Percentiles rank a stretch among this genome's conserved stretches.
phyloP scores from a whole-genome alignment of 92 coral and sea anemone genomes.

The Diadumene lineata region DNA sequence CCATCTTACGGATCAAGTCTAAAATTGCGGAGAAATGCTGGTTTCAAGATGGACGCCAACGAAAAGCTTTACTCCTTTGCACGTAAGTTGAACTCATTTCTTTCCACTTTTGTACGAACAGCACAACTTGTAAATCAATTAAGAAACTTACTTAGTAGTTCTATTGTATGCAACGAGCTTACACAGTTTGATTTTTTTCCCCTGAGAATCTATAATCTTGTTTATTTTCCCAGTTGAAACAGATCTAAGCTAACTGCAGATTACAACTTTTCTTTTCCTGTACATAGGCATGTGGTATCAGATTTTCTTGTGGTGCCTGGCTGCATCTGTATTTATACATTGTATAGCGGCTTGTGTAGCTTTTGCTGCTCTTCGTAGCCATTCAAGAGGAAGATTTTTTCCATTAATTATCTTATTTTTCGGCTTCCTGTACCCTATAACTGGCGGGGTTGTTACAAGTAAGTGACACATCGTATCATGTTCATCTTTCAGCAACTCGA shows the following conservation, averaged over 20 bases:
- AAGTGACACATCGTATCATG: conserved; percentile 25
- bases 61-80: conserved; percentile 38
- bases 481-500: neutral
- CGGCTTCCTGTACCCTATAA: conserved; percentile 95
- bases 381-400: conserved; percentile 82
- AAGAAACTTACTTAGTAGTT: no score
- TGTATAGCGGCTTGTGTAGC: conserved; percentile 92
- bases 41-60: conserved; percentile 46
- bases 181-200: no score
- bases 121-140: neutral
- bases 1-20: conserved; percentile 2
- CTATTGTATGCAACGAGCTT: no score
- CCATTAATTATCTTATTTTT: conserved; percentile 80
- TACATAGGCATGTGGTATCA: conserved; percentile 95
- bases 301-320: conserved; percentile 88
- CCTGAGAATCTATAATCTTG: no score
- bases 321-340: conserved; percentile 93
- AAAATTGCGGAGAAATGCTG: conserved; percentile 32
- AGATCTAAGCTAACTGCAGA: no score
- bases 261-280: no score
- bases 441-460: conserved; percentile 97
- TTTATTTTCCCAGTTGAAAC: no score
- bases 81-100: conserved; percentile 18
- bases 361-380: conserved; percentile 75
- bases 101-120: neutral